A percentile compares a stretch with the other conserved stretches of the same genome.
Evolutionary conservation across 1,140 invertebrate species (phyloP).

Genomic region (Archivesica marissinica): DNA sequence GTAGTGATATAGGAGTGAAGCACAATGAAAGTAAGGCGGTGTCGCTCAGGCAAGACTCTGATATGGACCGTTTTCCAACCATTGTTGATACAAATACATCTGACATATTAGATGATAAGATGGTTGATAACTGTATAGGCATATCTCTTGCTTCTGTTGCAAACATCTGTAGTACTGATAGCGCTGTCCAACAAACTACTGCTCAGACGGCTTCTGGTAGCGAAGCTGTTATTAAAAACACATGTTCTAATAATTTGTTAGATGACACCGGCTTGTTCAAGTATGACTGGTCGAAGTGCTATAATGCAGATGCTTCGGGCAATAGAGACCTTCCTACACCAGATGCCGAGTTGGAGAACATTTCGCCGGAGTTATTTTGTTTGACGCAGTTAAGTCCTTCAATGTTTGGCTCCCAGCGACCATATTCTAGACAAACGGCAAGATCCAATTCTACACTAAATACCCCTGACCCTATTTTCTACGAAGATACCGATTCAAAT

Average conservation of each 20-base stretch:
- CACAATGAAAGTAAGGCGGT: not conserved
- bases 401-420: not conserved
- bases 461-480: constrained; percentile 44
- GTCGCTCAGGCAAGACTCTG: not conserved
- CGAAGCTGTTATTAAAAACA: not conserved
- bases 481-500: constrained; percentile 26
- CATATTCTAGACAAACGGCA: not conserved
- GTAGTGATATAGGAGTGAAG: not conserved
- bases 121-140: no score
- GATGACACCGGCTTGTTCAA: not conserved
- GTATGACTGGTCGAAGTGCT: not conserved
- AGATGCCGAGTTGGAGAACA: constrained; percentile 21
- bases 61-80: not conserved
- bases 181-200: not conserved
- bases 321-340: not conserved
- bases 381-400: constrained; percentile 23
- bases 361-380: constrained; percentile 32
- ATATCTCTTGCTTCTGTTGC: not conserved
- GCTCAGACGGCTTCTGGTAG: not conserved
- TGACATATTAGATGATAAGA: no score
- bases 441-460: constrained; percentile 16
- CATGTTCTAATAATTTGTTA: not conserved
- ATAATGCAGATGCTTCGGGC: not conserved
- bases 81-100: no score
- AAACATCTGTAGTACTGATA: not conserved